Evolutionary conservation across 1,140 invertebrate genomes (phyloP).

Genomic region (Hyposmocoma kahamanoa): DNA sequence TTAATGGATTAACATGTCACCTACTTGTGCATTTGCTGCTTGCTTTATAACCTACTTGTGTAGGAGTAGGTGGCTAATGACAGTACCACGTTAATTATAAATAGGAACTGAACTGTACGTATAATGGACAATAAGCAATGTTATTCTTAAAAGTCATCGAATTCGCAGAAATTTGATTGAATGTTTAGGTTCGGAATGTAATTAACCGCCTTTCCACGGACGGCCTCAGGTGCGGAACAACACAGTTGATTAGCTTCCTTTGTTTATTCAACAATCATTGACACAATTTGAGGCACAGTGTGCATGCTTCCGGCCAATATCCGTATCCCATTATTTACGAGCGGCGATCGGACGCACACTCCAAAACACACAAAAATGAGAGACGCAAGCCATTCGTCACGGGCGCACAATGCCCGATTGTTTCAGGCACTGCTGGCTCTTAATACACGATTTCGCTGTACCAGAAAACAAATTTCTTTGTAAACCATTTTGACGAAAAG

Average conservation of each 20-base stretch:
- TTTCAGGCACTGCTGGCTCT: slow-evolving; percentile 40
- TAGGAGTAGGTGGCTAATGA: too few species aligned
- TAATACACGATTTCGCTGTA: slow-evolving; percentile 30
- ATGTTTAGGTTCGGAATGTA: too few species aligned
- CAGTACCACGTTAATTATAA: too few species aligned
- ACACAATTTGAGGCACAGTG: slow-evolving; percentile 33
- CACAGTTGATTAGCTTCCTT: slow-evolving; percentile 34
- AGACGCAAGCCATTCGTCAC: slow-evolving; percentile 52
- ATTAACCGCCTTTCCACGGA: too few species aligned
- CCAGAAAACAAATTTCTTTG: slow-evolving; percentile 28
- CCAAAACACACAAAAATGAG: slow-evolving; percentile 65
- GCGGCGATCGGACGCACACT: slow-evolving; percentile 39
- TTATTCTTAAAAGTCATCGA: too few species aligned
- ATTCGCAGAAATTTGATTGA: too few species aligned
- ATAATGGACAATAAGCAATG: too few species aligned
- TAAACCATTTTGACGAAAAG: slow-evolving; percentile 21
- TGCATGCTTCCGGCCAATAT: slow-evolving; percentile 62
- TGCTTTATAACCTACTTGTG: too few species aligned
- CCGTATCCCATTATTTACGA: slow-evolving; percentile 54
- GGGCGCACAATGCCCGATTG: slow-evolving; percentile 51
- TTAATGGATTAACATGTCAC: too few species aligned
- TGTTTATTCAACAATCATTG: slow-evolving; percentile 39
- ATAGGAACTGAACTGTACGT: too few species aligned
- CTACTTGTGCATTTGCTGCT: too few species aligned
- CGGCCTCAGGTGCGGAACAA: slow-evolving; percentile 12